These are phyloP conservation scores for Azorinus chamasolen DNA, from an alignment of 2,888 invertebrate genomes.

Conservation along the genomic window DNA sequence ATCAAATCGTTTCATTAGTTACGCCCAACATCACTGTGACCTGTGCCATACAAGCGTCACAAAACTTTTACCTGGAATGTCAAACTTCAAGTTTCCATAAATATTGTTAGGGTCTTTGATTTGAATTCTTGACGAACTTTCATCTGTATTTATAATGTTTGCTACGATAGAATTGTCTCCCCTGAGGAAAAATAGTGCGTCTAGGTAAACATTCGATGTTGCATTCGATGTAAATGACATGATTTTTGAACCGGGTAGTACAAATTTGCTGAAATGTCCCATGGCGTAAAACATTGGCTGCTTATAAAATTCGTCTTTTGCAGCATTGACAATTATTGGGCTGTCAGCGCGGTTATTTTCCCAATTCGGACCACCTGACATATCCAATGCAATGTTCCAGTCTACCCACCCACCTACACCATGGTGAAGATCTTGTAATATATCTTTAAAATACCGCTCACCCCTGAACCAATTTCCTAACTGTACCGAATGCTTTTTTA, in stretches of 20 bases:
- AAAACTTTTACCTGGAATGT: constrained; percentile 51
- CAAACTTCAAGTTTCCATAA: constrained; percentile 37
- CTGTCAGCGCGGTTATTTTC: constrained; percentile 93
- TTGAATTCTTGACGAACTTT: background rate
- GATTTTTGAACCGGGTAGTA: constrained; percentile 51
- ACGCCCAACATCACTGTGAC: no score
- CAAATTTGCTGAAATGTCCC: constrained; percentile 89
- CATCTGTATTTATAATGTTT: constrained; percentile 47
- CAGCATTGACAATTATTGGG: constrained; percentile 90
- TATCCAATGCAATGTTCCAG: constrained; percentile 94
- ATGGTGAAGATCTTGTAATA: constrained; percentile 91
- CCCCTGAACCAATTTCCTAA: constrained; percentile 93
- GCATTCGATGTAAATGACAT: constrained; percentile 29
- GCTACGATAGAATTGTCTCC: constrained; percentile 39
- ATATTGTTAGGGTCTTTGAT: constrained; percentile 26
- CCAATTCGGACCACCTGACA: constrained; percentile 93
- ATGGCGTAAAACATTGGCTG: constrained; percentile 95
- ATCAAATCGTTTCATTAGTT: no score
- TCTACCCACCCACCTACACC: constrained; percentile 95
- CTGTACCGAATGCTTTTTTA: constrained; percentile 88
- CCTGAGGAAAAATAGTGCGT: constrained; percentile 43
- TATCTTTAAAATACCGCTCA: constrained; percentile 90
- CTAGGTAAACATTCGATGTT: constrained; percentile 23
- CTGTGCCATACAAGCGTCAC: constrained; percentile 48
- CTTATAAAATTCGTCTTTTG: constrained; percentile 92